A percentile compares a stretch with the other conserved stretches of the same genome.
These are phyloP conservation scores for Halichoerus grypus DNA, from an alignment of 2,113 vertebrate species.

Conservation along the genomic window DNA sequence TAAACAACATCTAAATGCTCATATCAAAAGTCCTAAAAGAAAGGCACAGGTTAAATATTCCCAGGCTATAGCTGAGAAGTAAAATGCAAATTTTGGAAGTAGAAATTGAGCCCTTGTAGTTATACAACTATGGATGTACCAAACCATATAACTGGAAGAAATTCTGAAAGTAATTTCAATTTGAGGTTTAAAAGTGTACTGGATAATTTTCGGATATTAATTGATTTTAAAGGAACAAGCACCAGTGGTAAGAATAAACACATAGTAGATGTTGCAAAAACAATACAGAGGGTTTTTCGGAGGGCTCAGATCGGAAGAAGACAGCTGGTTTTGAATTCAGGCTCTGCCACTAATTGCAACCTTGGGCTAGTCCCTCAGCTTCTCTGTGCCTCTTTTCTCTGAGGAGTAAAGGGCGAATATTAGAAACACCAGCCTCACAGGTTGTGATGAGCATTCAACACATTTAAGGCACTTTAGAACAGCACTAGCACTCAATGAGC, in stretches of 20 bases:
- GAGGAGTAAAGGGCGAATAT: neutral
- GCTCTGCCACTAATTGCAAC: neutral
- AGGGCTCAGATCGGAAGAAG: neutral
- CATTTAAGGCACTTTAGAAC: rapidly evolving
- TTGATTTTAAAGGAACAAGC: neutral
- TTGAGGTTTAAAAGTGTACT: neutral
- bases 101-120: neutral
- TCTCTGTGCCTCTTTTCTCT: neutral
- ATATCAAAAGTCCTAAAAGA: neutral
- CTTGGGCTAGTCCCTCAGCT: neutral
- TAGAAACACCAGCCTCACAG: rapidly evolving
- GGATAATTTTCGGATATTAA: neutral
- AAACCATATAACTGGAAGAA: neutral
- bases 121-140: neutral
- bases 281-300: neutral
- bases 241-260: neutral
- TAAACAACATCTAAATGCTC: neutral
- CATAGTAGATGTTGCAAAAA: neutral
- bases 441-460: neutral
- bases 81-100: neutral
- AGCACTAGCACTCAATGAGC: neutral
- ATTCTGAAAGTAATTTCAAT: constrained; percentile 17
- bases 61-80: neutral
- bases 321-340: neutral
- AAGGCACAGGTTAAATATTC: neutral